These are phyloP conservation scores for Hydropsyche tenuis DNA, from an alignment of 1,140 invertebrate genomes.

Conservation along the genomic window DNA sequence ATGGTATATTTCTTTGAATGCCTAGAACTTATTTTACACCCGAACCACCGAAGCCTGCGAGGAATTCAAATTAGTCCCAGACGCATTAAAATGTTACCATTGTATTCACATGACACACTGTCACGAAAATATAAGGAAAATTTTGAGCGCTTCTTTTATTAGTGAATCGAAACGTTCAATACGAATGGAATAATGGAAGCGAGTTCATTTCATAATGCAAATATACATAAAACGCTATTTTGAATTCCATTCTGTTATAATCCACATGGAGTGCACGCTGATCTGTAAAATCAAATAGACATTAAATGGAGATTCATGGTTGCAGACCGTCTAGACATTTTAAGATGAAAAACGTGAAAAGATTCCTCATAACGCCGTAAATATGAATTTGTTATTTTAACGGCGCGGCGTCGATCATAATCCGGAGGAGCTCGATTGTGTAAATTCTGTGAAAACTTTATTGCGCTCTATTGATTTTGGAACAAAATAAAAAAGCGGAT, in stretches of 20 bases:
- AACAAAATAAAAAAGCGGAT: not conserved
- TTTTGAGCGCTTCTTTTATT: not conserved
- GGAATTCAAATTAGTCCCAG: constrained; percentile 28
- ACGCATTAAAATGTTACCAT: constrained; percentile 22
- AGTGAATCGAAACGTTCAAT: not conserved
- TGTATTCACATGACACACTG: not conserved
- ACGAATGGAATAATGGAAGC: not conserved
- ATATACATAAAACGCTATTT: not conserved
- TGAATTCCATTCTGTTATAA: constrained; percentile 22
- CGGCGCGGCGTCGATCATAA: not conserved
- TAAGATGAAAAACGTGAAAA: constrained; percentile 49
- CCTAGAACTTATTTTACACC: constrained; percentile 34
- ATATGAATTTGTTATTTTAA: constrained; percentile 40
- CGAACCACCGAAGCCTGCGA: constrained; percentile 16
- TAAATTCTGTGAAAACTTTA: no score
- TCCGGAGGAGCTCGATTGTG: no score
- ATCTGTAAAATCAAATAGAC: constrained; percentile 49
- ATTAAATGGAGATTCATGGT: constrained; percentile 49
- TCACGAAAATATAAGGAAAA: not conserved
- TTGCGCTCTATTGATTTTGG: no score
- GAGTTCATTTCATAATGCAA: constrained; percentile 11
- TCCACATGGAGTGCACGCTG: constrained; percentile 32
- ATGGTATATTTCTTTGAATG: constrained; percentile 44
- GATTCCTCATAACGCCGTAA: constrained; percentile 43
- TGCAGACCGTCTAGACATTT: constrained; percentile 47